Evolutionary conservation across 2,113 vertebrate species (phyloP), one percentile per base, ranked within the genome.

Genomic region (Brachyhypopomus occidentalis): DNA sequence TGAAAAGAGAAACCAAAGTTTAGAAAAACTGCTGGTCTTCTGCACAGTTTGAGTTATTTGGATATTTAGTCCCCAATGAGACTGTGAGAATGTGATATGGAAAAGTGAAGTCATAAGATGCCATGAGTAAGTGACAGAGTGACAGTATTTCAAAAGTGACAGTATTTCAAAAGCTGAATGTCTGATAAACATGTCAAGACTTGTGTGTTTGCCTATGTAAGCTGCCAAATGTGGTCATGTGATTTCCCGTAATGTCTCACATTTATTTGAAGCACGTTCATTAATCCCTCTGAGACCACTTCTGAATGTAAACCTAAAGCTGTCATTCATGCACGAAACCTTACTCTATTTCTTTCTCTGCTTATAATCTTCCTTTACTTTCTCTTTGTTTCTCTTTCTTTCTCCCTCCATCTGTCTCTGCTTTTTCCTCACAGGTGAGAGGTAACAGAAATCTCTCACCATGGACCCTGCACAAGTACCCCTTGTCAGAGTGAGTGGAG

Each of bases 401-500:
- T 82, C 11, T 25, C 30, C 30, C 30, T 30, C 30, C 30, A 30
- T 30, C 22, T 67, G 6, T 75, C 45, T 83, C 11, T 81, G 12
- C 80, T 82, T 34, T 69, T n/a, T 84, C 20, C 30, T 67, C 78
- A 9, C 81, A 92, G 90, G 86, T 90, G 73, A 76, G 0, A 59
- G 78, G 27, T 8, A 41, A 59, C 52, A 0, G 38, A 41, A 55
- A 34, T 25, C 12, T n/a, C 9, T 79, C 86, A 88, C 25, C 84
- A 94, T 94, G 93, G 80, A 83, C 84, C 89, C 87, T 60, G 66
- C 12, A 72, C 89, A 89, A 81, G 86, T 72, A 55, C 27, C 45
- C 45, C 89, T 82, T 9, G 87, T 94, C 74, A 94, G 92, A 83
- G 85, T 94, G 59, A 92, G 79, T 64, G 88, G 91, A 62, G 90